A percentile compares a stretch with the other conserved stretches of the same genome.
Evolutionary conservation across 2,797 vertebrate genomes (phyloP).

Genomic region (Scyliorhinus canicula): DNA sequence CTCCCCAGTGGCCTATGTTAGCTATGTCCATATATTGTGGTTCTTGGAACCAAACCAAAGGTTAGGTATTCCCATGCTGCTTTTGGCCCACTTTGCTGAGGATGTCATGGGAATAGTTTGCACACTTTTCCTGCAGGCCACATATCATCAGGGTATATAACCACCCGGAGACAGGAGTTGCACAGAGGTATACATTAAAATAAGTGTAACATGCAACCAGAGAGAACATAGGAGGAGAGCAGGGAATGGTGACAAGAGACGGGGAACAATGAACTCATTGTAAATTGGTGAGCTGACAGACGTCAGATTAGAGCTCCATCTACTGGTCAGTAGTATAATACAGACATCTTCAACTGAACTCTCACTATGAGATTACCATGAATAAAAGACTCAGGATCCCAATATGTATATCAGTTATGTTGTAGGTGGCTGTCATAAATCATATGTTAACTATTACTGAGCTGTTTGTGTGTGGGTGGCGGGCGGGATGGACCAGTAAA

Average conservation of each 20-base stretch:
- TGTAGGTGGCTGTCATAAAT: not conserved
- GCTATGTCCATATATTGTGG: conserved; percentile 68
- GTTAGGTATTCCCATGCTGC: conserved; percentile 84
- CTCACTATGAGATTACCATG: not conserved
- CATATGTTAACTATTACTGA: not conserved
- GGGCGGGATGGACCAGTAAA: not conserved
- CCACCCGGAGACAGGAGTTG: conserved; percentile 62
- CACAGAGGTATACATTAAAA: conserved; percentile 73
- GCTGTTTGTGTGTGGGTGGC: too few species aligned
- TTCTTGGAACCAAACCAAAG: conserved; percentile 75
- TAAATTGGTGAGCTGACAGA: conserved; percentile 58
- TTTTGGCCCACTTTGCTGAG: conserved; percentile 63
- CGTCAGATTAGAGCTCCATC: conserved; percentile 84
- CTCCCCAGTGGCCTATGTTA: conserved; percentile 75
- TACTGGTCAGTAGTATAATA: conserved; percentile 66
- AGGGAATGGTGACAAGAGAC: conserved; percentile 53
- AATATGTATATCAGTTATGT: not conserved
- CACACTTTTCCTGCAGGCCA: conserved; percentile 58
- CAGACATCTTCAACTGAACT: not conserved
- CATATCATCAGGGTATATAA: conserved; percentile 64
- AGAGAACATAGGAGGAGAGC: conserved; percentile 54
- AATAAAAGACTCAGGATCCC: not conserved
- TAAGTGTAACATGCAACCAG: conserved; percentile 66
- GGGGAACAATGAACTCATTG: conserved; percentile 74
- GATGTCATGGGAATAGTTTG: conserved; percentile 69